phyloP scores from a whole-genome alignment of 2,113 vertebrate genomes.

The Dipodomys stephensi region DNA sequence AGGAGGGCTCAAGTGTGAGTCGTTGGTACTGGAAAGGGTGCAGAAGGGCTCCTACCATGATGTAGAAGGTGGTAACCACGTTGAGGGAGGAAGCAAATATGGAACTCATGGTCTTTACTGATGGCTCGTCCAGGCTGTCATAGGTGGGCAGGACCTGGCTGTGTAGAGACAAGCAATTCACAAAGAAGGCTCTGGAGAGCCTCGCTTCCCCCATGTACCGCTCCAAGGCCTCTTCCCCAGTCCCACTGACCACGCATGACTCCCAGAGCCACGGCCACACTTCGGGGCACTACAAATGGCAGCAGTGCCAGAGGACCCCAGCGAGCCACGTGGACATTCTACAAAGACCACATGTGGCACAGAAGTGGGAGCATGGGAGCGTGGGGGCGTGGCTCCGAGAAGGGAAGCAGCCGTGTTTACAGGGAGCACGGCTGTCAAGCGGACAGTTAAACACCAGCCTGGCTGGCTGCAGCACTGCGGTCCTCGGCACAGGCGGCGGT shows the following conservation, averaged over 20 bases:
- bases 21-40: background rate
- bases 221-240: background rate
- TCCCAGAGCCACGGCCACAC: fast-evolving
- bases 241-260: background rate
- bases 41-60: slow-evolving; percentile 91
- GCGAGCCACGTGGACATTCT: background rate
- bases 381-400: slow-evolving; percentile 39
- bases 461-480: slow-evolving; percentile 30
- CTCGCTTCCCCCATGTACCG: fast-evolving
- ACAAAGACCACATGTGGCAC: slow-evolving; percentile 76
- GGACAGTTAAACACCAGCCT: slow-evolving; percentile 75
- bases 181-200: background rate
- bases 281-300: fast-evolving
- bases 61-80: slow-evolving; percentile 97
- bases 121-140: slow-evolving; percentile 97
- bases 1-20: no score
- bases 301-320: fast-evolving
- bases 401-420: slow-evolving; percentile 77
- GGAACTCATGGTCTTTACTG: slow-evolving; percentile 98
- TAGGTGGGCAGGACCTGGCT: slow-evolving; percentile 99
- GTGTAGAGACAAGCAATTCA: slow-evolving; percentile 58
- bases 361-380: slow-evolving; percentile 36
- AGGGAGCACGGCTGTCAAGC: slow-evolving; percentile 75
- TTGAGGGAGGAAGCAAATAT: slow-evolving; percentile 97
- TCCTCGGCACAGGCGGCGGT: background rate